Base-by-base conservation (phyloP, 2,797 vertebrate genomes). In the Picus viridis region DNA sequence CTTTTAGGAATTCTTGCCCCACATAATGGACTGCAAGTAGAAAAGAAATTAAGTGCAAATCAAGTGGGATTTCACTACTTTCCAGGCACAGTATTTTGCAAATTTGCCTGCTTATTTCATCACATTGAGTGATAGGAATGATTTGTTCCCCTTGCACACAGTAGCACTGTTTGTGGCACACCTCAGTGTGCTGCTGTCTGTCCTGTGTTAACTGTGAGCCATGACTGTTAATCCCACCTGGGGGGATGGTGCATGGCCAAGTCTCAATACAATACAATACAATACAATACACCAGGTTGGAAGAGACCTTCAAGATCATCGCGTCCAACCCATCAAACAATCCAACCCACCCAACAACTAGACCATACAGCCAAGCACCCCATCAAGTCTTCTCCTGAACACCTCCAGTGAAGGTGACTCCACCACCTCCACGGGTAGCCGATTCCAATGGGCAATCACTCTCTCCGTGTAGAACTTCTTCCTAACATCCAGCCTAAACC, bases 91-190 rank as follows among this genome's bases (percentile, higher is more conserved):
- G 6, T 2, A 43, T 59, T 62, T 63, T 74, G 41, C 45, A 69
- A 67, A 36, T 45, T 30, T 93, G 26, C 23, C 15, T 23, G 6
- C 36, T 67, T 83, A 8, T 86, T 89, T 70, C 34, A 61, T 32
- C 0, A 0, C 7, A 9, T 16, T 76, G 20, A 67, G 27, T 8
- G 53, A 73, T 5, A 47, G 26, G 20, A 53, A 32, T 20, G 5
- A 20, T 41, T 76, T 79, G 2, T 41, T 56, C n/a, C 16, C n/a
- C 7, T 6, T 27, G 14, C 14, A 72, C 0, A 0, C 20, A 5
- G 6, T 16, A 16, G 7, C 63, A 47, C 5, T 0, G 0, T 5
- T 58, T 1, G 4, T 7, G 2, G 2, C 27, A 22, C n/a, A 14
- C 15, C 16, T 23, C 12, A 2, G 22, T 0, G 0, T 39, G 39